Evolutionary conservation across 1,140 invertebrate species (phyloP).

Genomic region (Bombus ignitus): DNA sequence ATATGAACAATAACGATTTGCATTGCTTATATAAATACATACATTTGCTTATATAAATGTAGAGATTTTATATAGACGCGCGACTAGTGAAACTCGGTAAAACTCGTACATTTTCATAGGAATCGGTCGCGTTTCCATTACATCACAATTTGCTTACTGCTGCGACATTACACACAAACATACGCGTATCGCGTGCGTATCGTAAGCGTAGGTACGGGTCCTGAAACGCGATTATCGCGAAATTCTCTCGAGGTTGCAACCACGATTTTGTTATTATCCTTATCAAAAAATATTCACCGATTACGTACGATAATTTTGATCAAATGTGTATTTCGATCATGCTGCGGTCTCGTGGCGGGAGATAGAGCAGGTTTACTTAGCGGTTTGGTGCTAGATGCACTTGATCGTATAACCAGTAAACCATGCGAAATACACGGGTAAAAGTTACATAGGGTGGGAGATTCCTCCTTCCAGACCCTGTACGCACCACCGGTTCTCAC

Average conservation of each 20-base stretch:
- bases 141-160: slow-evolving; percentile 6
- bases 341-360: neutral
- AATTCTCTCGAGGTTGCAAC: neutral
- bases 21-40: slow-evolving; percentile 1
- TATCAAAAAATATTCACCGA: slow-evolving; percentile 19
- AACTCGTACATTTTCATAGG: neutral
- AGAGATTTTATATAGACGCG: neutral
- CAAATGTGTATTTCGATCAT: neutral
- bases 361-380: slow-evolving; percentile 8
- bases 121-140: slow-evolving; percentile 25
- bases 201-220: neutral
- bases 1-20: neutral
- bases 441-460: slow-evolving; percentile 57
- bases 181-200: slow-evolving; percentile 1
- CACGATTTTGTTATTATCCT: neutral
- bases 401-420: slow-evolving; percentile 18
- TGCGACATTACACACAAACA: neutral
- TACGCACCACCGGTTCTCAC: slow-evolving; percentile 61
- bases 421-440: slow-evolving; percentile 42
- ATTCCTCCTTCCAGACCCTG: slow-evolving; percentile 47
- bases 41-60: neutral
- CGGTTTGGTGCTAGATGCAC: neutral
- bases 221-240: neutral
- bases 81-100: neutral
- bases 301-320: slow-evolving; percentile 11